Conservation (phyloP, 1,140 invertebrate genomes). For the Dendroctonus valens region DNA sequence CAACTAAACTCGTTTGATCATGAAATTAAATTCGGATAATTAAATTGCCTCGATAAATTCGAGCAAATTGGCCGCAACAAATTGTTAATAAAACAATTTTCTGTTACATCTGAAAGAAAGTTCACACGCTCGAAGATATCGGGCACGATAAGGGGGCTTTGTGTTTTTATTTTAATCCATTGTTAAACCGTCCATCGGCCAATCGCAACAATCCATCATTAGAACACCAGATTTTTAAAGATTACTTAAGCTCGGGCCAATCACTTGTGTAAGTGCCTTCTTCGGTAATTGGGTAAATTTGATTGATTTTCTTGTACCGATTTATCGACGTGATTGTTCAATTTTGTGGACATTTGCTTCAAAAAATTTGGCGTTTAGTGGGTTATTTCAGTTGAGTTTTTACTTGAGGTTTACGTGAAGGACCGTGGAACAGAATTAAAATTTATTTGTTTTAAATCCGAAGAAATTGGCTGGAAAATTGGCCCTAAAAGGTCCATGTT, state of each 20-base stretch:
- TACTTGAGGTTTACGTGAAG: background rate
- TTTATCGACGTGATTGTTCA: no score
- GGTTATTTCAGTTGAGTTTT: no score
- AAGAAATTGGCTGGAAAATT: no score
- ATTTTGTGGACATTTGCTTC: background rate
- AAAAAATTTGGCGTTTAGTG: no score
- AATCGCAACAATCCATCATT: conserved; percentile 29
- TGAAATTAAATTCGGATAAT: no score
- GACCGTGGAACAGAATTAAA: no score
- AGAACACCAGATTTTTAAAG: conserved; percentile 31
- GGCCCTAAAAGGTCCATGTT: no score
- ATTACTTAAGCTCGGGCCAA: conserved; percentile 22
- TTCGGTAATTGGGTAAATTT: conserved; percentile 24
- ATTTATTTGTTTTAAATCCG: no score
- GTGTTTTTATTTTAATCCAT: conserved; percentile 30
- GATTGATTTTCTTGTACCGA: conserved; percentile 23
- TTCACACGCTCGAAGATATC: conserved; percentile 14
- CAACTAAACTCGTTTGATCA: no score
- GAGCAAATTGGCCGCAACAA: background rate
- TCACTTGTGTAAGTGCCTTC: conserved; percentile 19
- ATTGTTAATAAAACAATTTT: conserved; percentile 20
- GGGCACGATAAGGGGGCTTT: conserved; percentile 9
- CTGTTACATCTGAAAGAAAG: conserved; percentile 9
- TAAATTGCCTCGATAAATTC: no score
- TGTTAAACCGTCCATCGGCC: conserved; percentile 26